Evolutionary conservation across 2,888 invertebrate species (phyloP).

Genomic region (Calephelis perditalis): DNA sequence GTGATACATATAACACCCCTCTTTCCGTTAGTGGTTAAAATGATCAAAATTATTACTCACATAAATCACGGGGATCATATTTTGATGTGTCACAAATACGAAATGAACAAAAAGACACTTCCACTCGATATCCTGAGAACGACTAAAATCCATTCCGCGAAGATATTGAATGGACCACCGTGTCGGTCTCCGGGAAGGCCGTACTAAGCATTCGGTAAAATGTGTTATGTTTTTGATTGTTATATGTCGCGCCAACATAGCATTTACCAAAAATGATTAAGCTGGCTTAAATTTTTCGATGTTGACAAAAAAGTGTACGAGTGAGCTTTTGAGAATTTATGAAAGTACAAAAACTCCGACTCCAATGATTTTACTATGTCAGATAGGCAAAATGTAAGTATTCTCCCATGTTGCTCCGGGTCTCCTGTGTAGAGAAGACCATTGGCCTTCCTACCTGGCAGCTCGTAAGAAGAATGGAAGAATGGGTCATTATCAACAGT

Average conservation of each 20-base stretch:
- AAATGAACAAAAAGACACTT: conserved; percentile 19
- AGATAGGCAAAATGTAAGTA: too few species aligned
- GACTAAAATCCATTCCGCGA: conserved; percentile 45
- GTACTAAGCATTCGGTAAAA: conserved; percentile 62
- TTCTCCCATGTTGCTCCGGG: too few species aligned
- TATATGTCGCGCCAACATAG: conserved; percentile 5
- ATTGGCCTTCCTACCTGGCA: too few species aligned
- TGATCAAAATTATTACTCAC: conserved; percentile 21
- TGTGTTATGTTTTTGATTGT: conserved; percentile 47
- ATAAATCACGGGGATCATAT: conserved; percentile 5
- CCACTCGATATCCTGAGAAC: conserved; percentile 36
- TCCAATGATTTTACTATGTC: too few species aligned
- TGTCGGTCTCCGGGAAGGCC: conserved; percentile 54
- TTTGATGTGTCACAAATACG: conserved; percentile 12
- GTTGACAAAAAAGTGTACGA: neutral
- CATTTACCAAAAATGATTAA: conserved; percentile 21
- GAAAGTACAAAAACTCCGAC: too few species aligned
- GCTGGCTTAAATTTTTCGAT: conserved; percentile 35
- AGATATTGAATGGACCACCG: conserved; percentile 43
- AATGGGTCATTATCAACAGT: too few species aligned
- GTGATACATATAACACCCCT: too few species aligned
- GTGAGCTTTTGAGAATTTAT: too few species aligned
- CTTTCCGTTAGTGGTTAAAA: too few species aligned
- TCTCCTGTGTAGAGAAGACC: too few species aligned
- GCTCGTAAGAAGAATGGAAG: too few species aligned